Evolutionary conservation across 37 sponge, comb jelly and placozoan genomes (phyloP).

Genomic region (Aplysina aerophoba): DNA sequence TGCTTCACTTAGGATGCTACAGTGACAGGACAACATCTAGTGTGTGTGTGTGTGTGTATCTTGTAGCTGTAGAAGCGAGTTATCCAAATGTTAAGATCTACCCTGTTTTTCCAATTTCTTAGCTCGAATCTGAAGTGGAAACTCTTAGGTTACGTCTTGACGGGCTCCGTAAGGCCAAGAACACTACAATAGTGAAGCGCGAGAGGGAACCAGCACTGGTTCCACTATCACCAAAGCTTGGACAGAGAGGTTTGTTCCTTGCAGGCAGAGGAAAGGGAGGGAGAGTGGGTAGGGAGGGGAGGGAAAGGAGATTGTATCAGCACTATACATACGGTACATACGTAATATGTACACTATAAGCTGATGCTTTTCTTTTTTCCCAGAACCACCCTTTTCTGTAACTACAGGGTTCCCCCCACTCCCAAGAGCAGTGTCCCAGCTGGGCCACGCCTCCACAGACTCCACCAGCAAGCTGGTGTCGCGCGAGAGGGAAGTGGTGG

Average conservation of each 20-base stretch:
- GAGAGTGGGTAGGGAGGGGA: no score
- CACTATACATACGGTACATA: no score
- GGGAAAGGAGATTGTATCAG: no score
- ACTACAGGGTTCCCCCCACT: background rate
- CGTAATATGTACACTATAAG: no score
- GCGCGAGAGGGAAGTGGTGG: background rate
- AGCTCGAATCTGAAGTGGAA: conserved; percentile 62
- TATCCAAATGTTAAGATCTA: no score
- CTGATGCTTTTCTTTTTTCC: no score
- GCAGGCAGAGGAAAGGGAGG: no score
- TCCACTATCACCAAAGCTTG: conserved; percentile 9
- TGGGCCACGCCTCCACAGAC: background rate
- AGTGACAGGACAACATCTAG: no score
- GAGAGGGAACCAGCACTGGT: conserved; percentile 14
- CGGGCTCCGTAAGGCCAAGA: conserved; percentile 69
- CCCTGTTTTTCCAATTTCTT: background rate
- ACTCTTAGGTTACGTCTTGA: conserved; percentile 62
- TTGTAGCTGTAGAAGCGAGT: no score
- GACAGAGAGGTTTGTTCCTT: background rate
- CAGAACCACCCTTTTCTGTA: background rate
- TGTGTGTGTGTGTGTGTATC: no score
- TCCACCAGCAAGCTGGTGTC: background rate
- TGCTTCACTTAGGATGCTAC: no score
- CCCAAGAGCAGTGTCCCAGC: conserved; percentile 8
- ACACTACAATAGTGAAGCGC: conserved; percentile 60